Percentiles rank a stretch among this genome's conserved stretches.
phyloP scores from a whole-genome alignment of 2,797 vertebrate genomes.

The Anas bahamensis region DNA sequence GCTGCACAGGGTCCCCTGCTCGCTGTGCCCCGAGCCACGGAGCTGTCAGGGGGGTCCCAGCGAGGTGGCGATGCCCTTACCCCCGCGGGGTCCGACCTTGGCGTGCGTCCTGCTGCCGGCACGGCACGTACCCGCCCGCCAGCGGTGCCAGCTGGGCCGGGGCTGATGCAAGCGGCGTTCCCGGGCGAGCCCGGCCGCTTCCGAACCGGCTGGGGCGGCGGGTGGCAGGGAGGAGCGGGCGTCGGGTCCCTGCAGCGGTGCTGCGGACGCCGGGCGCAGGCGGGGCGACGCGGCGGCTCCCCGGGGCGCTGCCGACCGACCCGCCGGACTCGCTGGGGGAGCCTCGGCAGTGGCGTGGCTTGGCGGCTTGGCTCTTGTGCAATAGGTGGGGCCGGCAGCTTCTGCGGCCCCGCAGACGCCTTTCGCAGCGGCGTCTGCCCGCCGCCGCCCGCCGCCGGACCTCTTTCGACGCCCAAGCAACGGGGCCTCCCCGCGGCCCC shows the following conservation, averaged over 20 bases:
- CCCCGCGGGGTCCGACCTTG: not conserved
- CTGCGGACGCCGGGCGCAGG: constrained; percentile 15
- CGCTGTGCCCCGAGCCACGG: not conserved
- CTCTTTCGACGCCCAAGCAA: not conserved
- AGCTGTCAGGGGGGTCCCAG: not conserved
- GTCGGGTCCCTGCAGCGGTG: constrained; percentile 59
- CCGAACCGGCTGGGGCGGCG: constrained; percentile 40
- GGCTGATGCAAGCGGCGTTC: constrained; percentile 53
- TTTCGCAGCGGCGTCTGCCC: constrained; percentile 15
- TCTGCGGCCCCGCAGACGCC: constrained; percentile 3
- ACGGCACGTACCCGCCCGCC: not conserved
- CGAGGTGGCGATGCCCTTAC: not conserved
- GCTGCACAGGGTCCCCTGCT: not conserved
- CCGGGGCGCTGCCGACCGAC: not conserved
- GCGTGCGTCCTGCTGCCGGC: not conserved
- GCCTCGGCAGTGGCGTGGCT: not conserved
- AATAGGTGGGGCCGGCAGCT: not conserved
- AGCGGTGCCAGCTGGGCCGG: not conserved
- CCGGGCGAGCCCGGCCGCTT: constrained; percentile 24
- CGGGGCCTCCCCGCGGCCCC: not conserved
- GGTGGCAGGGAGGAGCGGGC: not conserved
- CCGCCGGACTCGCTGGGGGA: constrained; percentile 11
- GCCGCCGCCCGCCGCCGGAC: constrained; percentile 3
- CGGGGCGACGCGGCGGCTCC: not conserved
- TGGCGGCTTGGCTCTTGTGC: not conserved